phyloP scores from a whole-genome alignment of 2,113 vertebrate species.

The Arizona elegans region DNA sequence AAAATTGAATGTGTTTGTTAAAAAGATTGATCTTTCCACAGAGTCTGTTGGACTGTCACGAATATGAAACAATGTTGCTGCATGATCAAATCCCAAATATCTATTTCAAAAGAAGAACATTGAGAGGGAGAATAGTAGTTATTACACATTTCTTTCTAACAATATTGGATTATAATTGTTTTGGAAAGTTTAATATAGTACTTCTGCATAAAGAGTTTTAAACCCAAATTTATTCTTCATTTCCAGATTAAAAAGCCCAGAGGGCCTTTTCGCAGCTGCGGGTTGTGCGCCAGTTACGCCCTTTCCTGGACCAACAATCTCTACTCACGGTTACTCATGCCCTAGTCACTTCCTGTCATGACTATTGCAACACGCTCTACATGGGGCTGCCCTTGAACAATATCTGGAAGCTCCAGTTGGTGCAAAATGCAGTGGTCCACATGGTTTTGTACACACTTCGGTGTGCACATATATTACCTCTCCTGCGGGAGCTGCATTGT shows the following conservation, averaged over 20 bases:
- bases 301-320: too few relatives aligned
- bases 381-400: too few relatives aligned
- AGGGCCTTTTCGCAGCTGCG: too few relatives aligned
- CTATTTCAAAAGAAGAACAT: constrained; percentile 59
- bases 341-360: too few relatives aligned
- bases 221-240: neutral
- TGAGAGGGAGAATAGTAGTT: neutral
- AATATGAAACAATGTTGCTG: constrained; percentile 95
- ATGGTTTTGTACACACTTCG: too few relatives aligned
- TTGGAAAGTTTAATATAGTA: neutral
- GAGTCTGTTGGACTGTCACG: constrained; percentile 90
- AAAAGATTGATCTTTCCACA: constrained; percentile 85
- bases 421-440: too few relatives aligned
- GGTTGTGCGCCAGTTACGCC: too few relatives aligned
- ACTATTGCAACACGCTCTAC: too few relatives aligned
- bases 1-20: constrained; percentile 94
- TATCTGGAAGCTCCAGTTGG: too few relatives aligned
- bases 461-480: too few relatives aligned
- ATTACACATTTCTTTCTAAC: neutral
- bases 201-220: neutral
- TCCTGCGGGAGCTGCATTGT: too few relatives aligned
- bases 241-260: neutral
- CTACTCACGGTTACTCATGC: too few relatives aligned
- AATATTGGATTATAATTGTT: neutral
- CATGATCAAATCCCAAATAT: constrained; percentile 93